Evolutionary conservation across 2,888 invertebrate genomes (phyloP).

Genomic region (Ophraella communa): DNA sequence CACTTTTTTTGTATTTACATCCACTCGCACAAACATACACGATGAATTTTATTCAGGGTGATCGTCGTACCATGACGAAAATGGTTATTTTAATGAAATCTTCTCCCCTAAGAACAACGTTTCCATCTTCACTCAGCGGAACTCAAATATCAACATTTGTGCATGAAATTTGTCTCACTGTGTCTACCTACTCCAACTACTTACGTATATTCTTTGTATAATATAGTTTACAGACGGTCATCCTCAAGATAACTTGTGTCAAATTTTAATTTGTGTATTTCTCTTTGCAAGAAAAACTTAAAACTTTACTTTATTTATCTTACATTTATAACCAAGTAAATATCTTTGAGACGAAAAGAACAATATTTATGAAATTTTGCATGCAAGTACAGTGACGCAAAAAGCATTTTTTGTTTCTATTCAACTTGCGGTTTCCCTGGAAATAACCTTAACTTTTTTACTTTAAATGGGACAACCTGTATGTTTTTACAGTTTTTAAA

Average conservation of each 20-base stretch:
- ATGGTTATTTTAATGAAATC: slow-evolving; percentile 56
- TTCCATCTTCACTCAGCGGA: slow-evolving; percentile 53
- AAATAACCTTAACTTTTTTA: too few relatives aligned
- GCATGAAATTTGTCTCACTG: slow-evolving; percentile 23
- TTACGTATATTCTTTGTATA: slow-evolving; percentile 1
- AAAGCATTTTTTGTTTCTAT: too few relatives aligned
- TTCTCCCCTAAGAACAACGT: slow-evolving; percentile 50
- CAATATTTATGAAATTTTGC: too few relatives aligned
- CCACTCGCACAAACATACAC: slow-evolving; percentile 7
- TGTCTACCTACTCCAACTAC: slow-evolving; percentile 1
- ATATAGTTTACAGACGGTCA: background rate
- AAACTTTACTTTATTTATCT: too few relatives aligned
- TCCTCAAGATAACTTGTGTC: background rate
- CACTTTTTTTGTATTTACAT: background rate
- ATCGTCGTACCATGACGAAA: slow-evolving; percentile 50
- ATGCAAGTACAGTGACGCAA: too few relatives aligned
- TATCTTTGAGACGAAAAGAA: too few relatives aligned
- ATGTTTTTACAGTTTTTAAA: too few relatives aligned
- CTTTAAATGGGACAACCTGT: too few relatives aligned
- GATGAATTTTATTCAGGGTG: slow-evolving; percentile 36
- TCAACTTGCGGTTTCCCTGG: too few relatives aligned
- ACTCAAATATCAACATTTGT: slow-evolving; percentile 37
- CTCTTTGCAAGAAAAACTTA: background rate
- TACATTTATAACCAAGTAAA: too few relatives aligned
- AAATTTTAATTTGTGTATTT: too few relatives aligned